Conservation (phyloP, 2,113 vertebrate genomes). For the Megaceryle torquata region DNA sequence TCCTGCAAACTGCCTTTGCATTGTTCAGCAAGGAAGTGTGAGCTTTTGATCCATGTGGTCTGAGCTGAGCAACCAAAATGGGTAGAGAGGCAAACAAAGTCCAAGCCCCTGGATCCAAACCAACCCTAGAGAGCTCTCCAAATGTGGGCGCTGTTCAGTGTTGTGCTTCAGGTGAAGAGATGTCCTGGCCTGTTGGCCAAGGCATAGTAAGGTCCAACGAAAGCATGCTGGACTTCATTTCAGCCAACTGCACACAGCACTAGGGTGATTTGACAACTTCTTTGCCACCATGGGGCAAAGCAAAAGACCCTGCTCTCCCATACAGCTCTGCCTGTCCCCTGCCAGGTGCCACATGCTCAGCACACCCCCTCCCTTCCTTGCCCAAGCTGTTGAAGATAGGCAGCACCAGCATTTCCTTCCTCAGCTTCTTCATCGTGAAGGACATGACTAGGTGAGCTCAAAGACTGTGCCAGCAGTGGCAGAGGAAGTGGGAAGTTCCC, state of each 20-base stretch:
- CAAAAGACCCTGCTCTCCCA: background rate
- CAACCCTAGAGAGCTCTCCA: background rate
- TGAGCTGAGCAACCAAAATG: background rate
- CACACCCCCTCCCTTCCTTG: background rate
- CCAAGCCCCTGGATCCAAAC: background rate
- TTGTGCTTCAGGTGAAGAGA: background rate
- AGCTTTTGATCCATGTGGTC: background rate
- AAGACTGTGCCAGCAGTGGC: background rate
- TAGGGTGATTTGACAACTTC: background rate
- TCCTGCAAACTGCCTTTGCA: background rate
- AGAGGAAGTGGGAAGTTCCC: background rate
- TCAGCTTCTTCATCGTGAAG: background rate
- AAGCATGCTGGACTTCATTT: background rate
- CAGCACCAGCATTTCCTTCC: background rate
- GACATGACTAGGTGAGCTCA: background rate
- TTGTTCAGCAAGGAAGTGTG: background rate
- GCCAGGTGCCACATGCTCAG: background rate
- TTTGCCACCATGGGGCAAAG: background rate
- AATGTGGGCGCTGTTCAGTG: background rate
- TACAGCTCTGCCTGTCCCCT: background rate
- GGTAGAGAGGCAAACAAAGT: background rate
- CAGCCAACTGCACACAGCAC: background rate
- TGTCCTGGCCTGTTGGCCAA: background rate
- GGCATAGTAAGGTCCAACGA: background rate
- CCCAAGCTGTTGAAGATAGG: background rate